phyloP scores from a whole-genome alignment of 2,113 vertebrate species.

The Circaetus gallicus region DNA sequence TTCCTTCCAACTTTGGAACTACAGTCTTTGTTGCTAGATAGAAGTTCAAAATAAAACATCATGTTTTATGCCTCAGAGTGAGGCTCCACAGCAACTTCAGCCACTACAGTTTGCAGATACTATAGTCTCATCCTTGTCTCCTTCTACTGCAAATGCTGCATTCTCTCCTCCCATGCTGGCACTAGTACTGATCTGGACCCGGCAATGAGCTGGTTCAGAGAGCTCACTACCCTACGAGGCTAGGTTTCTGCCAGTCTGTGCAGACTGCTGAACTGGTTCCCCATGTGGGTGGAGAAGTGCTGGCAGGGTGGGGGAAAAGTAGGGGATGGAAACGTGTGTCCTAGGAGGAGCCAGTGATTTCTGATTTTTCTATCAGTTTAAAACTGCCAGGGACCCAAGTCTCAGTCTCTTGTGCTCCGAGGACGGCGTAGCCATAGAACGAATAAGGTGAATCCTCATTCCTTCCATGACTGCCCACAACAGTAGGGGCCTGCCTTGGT shows the following conservation, averaged over 20 bases:
- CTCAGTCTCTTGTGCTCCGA: neutral
- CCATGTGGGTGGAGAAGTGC: neutral
- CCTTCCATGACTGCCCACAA: neutral
- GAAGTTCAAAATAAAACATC: neutral
- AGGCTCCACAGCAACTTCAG: neutral
- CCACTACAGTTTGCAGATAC: neutral
- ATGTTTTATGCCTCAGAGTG: neutral
- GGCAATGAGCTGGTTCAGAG: neutral
- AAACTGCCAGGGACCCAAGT: neutral
- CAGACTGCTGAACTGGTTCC: neutral
- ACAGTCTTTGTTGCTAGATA: neutral
- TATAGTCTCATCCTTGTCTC: neutral
- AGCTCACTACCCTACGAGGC: neutral
- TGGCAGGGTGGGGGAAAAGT: neutral
- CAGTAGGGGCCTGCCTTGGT: neutral
- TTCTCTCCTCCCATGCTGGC: neutral
- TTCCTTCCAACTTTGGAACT: neutral
- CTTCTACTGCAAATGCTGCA: neutral
- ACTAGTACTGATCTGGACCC: neutral
- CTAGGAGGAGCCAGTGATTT: neutral
- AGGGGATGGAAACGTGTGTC: neutral
- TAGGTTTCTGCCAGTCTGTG: neutral
- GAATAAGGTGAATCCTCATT: neutral
- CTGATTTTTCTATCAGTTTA: neutral
- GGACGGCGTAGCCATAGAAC: rapidly evolving